Percentiles rank a stretch among this genome's conserved stretches.
Evolutionary conservation across 2,888 invertebrate genomes (phyloP).

Genomic region (Helobdella robusta): DNA sequence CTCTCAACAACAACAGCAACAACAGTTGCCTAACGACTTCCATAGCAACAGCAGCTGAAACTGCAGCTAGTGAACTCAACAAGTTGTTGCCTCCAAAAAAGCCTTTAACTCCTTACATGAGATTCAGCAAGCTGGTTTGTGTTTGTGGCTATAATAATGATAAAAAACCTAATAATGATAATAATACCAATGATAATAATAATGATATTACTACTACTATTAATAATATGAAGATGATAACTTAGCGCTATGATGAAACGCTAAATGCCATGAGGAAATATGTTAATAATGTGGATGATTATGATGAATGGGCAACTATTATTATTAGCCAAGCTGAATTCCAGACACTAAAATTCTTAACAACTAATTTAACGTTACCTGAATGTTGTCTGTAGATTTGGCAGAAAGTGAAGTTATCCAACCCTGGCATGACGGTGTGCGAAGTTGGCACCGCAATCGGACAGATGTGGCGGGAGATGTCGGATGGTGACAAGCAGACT

Average conservation of each 20-base stretch:
- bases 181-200: too few species aligned
- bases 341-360: too few species aligned
- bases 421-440: constrained; percentile 35
- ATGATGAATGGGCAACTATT: too few species aligned
- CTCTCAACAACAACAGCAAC: background rate
- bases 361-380: too few species aligned
- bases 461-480: constrained; percentile 35
- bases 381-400: too few species aligned
- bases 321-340: too few species aligned
- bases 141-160: background rate
- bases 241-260: too few species aligned
- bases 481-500: constrained; percentile 33
- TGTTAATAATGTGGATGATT: too few species aligned
- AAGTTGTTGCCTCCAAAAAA: constrained; percentile 34
- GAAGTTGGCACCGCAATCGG: constrained; percentile 35
- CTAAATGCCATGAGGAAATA: too few species aligned
- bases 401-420: constrained; percentile 34
- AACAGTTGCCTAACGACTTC: background rate
- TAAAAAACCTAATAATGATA: too few species aligned
- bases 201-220: too few species aligned
- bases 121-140: constrained; percentile 37
- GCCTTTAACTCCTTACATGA: constrained; percentile 37
- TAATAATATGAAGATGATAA: too few species aligned
- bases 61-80: background rate
- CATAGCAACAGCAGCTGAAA: background rate